A percentile compares a stretch with the other conserved stretches of the same genome.
Conservation (phyloP, 2,888 invertebrate genomes). For the Melipona bicolor region DNA sequence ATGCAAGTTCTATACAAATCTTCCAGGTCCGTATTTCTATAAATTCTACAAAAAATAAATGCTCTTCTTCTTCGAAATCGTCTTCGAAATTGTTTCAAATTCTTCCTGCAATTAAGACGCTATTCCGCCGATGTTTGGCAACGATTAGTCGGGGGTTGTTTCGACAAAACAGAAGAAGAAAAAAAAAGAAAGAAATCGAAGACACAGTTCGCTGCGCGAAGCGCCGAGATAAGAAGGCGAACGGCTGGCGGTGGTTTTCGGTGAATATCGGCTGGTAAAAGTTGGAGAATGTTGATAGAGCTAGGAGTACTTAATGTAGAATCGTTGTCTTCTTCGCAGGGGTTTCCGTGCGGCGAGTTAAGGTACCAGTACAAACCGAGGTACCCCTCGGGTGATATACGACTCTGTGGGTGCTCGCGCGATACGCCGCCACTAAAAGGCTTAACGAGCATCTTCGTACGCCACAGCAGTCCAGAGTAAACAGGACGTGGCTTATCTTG, state of each 20-base stretch:
- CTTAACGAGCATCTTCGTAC: slow-evolving; percentile 84
- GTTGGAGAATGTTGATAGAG: slow-evolving; percentile 36
- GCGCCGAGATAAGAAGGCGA: background rate
- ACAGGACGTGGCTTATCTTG: slow-evolving; percentile 84
- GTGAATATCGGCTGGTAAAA: slow-evolving; percentile 31
- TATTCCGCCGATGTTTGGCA: background rate
- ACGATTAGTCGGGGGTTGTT: background rate
- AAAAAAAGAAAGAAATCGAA: too few species aligned
- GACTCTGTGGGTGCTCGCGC: slow-evolving; percentile 79
- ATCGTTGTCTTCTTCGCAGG: slow-evolving; percentile 70
- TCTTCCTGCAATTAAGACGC: background rate
- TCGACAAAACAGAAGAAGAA: background rate
- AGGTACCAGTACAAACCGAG: slow-evolving; percentile 68
- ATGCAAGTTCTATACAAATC: background rate
- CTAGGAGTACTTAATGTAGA: slow-evolving; percentile 64
- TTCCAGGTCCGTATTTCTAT: background rate
- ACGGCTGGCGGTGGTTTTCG: background rate
- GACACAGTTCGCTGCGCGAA: background rate
- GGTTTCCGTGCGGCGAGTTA: slow-evolving; percentile 70
- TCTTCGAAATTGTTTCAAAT: background rate
- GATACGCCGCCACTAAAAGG: slow-evolving; percentile 82
- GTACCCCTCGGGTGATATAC: slow-evolving; percentile 79
- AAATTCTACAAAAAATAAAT: background rate
- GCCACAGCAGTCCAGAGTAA: slow-evolving; percentile 79
- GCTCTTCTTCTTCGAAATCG: background rate